Conservation (phyloP, 2,888 invertebrate genomes). For the Phalera bucephala region DNA sequence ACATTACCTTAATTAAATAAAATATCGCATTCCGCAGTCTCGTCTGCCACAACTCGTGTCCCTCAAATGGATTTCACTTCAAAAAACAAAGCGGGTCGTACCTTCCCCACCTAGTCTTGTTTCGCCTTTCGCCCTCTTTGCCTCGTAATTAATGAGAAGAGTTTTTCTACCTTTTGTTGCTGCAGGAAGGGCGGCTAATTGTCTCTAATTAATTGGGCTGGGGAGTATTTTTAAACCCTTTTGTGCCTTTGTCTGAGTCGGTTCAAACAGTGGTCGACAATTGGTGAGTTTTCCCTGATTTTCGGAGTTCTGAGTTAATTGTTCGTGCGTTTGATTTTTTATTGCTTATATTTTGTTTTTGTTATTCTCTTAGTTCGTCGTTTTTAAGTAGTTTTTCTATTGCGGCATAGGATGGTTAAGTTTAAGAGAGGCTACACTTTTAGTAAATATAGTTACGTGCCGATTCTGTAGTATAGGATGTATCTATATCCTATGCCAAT, state of each 20-base stretch:
- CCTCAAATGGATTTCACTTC: conserved; percentile 45
- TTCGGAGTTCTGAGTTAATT: conserved; percentile 57
- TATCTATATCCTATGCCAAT: no score
- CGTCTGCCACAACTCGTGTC: no score
- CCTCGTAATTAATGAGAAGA: conserved; percentile 73
- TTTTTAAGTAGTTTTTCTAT: no score
- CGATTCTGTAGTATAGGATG: no score
- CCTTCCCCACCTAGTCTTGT: conserved; percentile 31
- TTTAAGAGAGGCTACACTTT: no score
- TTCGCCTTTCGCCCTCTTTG: conserved; percentile 41
- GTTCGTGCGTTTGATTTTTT: conserved; percentile 38
- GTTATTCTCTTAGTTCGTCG: no score
- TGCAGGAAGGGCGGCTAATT: conserved; percentile 75
- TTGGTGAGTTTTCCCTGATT: conserved; percentile 48
- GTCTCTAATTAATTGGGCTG: conserved; percentile 78
- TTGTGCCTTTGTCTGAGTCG: conserved; percentile 56
- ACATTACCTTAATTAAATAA: no score
- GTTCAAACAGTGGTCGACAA: conserved; percentile 48
- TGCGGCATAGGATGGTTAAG: no score
- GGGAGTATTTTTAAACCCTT: conserved; percentile 71
- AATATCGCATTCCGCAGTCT: no score
- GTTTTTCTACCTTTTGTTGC: conserved; percentile 80
- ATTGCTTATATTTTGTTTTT: conserved; percentile 14
- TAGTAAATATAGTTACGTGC: no score
- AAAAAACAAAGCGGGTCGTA: conserved; percentile 51